A percentile compares a stretch with the other conserved stretches of the same genome.
Evolutionary conservation across 2,797 vertebrate genomes (phyloP).

Genomic region (Alfaro cultratus): DNA sequence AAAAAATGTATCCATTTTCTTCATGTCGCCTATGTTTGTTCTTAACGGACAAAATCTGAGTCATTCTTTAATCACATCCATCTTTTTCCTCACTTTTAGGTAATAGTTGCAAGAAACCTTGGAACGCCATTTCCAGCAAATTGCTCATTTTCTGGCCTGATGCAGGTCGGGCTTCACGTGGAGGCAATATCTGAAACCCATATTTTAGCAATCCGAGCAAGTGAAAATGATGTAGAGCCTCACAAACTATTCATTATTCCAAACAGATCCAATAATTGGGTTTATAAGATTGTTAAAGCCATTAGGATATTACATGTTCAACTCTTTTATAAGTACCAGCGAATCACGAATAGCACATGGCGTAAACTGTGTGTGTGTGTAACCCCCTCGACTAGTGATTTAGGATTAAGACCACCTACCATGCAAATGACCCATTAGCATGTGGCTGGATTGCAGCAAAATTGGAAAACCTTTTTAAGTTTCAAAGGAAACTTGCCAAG

Average conservation of each 20-base stretch:
- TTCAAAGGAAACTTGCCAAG: background rate
- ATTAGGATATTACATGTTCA: slow-evolving; percentile 49
- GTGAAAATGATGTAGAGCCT: slow-evolving; percentile 39
- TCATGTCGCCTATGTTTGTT: background rate
- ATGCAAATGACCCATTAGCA: background rate
- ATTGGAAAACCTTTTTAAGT: background rate
- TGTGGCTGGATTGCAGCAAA: background rate
- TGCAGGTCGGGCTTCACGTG: slow-evolving; percentile 26
- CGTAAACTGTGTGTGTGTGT: background rate
- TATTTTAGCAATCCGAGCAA: slow-evolving; percentile 54
- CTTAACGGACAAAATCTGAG: background rate
- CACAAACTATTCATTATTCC: slow-evolving; percentile 38
- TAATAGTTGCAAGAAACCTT: slow-evolving; percentile 45
- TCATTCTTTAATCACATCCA: slow-evolving; percentile 29
- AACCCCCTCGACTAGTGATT: background rate
- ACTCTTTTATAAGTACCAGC: background rate
- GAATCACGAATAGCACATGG: background rate
- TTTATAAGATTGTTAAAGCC: slow-evolving; percentile 37
- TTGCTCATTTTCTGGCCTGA: slow-evolving; percentile 56
- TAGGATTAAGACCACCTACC: background rate
- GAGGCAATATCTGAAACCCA: slow-evolving; percentile 51
- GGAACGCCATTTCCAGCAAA: slow-evolving; percentile 47
- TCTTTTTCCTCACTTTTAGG: slow-evolving; percentile 27
- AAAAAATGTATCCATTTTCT: slow-evolving; percentile 11
- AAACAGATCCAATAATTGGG: slow-evolving; percentile 53